Evolutionary conservation across 2,113 vertebrate species (phyloP), one percentile per base, ranked within the genome.

Genomic region (Sebastes fasciatus): DNA sequence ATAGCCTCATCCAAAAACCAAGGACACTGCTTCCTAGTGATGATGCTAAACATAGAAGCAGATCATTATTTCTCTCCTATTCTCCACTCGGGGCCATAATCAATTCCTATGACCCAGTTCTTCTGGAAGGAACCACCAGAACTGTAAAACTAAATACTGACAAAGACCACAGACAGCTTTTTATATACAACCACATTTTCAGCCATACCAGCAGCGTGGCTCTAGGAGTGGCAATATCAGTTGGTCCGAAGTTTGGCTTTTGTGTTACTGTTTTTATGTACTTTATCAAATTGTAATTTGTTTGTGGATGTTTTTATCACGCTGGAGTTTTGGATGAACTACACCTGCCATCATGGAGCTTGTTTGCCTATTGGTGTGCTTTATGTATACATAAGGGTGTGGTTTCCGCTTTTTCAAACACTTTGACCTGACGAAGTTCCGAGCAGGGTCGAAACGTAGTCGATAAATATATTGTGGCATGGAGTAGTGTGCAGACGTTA

Each of bases 21-120:
- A 89, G 79, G 87, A 82, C 75, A 66, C 48, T 4, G 8, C 65
- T 67, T 83, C 72, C 61, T 21, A 60, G 58, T 42, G 72, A 76
- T 26, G 57, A 77, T 46, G 76, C 80, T 86, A 89, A 86, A 90
- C 64, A 80, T 90, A 91, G 86, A 77, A 79, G 51, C 34, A 48
- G 71, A 80, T 88, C 80, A 76, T 90, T 89, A 84, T 69, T 73
- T 52, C 54, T 55, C 75, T 66, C 23, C 68, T 21, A 10, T 58
- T 85, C 40, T 61, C 48, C 58, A 67, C 74, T 57, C 74, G 40
- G 61, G 46, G 42, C 12, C 14, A 9, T 8, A 21, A 62, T 84
- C 84, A 76, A 76, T 88, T 80, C 57, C 40, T 1, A 17, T 60
- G 74, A 78, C 58, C 74, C 63, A 60, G 66, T 58, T 83, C 34